These are phyloP conservation scores for Sciaenops ocellatus DNA, from an alignment of 2,797 vertebrate genomes.

Conservation along the genomic window DNA sequence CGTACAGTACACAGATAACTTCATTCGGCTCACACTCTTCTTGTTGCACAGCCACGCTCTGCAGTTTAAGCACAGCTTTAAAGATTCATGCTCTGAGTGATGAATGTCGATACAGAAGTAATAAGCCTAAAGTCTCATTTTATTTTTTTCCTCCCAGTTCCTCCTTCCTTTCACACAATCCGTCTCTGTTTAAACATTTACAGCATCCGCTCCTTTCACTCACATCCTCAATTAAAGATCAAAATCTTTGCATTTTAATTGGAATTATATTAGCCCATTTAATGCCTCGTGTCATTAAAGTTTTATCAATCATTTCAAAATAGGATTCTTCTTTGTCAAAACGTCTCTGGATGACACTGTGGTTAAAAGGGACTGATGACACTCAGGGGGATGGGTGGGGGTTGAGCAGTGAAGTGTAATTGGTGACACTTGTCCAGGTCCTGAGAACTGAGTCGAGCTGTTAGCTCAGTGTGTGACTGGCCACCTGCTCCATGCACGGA, in stretches of 20 bases:
- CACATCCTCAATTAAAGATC: constrained; percentile 54
- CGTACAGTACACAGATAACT: not conserved
- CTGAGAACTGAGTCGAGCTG: constrained; percentile 30
- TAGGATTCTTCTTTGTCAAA: constrained; percentile 25
- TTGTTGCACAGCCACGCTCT: not conserved
- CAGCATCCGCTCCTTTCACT: constrained; percentile 33
- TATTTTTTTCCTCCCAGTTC: constrained; percentile 8
- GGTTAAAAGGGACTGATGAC: constrained; percentile 29
- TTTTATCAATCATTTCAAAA: constrained; percentile 51
- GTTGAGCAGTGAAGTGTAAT: constrained; percentile 19
- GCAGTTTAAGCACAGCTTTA: constrained; percentile 22
- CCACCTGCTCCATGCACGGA: constrained; percentile 49
- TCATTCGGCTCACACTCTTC: not conserved
- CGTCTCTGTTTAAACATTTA: constrained; percentile 57
- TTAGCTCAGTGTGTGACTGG: constrained; percentile 30
- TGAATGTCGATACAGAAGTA: constrained; percentile 30
- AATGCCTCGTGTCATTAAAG: constrained; percentile 35
- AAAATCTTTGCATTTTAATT: constrained; percentile 63
- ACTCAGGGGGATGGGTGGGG: not conserved
- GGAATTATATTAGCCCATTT: constrained; percentile 57
- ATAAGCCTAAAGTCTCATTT: constrained; percentile 27
- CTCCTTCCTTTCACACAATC: constrained; percentile 4
- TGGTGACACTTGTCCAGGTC: constrained; percentile 27
- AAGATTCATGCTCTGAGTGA: constrained; percentile 40
- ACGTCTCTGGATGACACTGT: constrained; percentile 14